Base-by-base conservation (phyloP, 2,113 vertebrate genomes). In the Meleagris gallopavo region DNA sequence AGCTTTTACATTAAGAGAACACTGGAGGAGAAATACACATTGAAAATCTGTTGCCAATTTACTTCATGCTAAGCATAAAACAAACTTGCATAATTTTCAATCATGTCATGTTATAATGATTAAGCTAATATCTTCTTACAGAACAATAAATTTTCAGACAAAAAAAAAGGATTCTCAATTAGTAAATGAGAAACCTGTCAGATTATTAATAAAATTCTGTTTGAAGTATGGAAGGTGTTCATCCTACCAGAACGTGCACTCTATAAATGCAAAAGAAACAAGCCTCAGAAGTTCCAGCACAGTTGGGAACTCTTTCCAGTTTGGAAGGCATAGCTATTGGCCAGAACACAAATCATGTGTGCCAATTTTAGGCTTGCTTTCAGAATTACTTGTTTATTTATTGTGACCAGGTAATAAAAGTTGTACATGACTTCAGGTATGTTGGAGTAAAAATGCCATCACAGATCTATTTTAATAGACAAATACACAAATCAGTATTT, bases 251-350 rank as follows among this genome's bases (percentile, higher is more conserved):
- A 95, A 97, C 95, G 36, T 93, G 85, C 85, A 80, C 88, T 97
- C 89, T 94, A 89, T 84, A 96, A 97, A 96, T 96, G 96, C 94
- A 97, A 95, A 97, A 97, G 97, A 97, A 97, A 97, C 97, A 97
- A 98, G 97, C 94, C 82, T 97, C 95, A 93, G 93, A 89, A 89
- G 93, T 36, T 96, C 55, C 16, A 15, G 58, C 81, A 70, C 52
- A 86, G 32, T 67, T 92, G 41, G 41, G 52, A n/a, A 93, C 27
- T 88, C 45, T 30, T 84, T 54, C 46, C 61, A 87, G 54, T 85
- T 76, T 80, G 40, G 71, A 95, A 82, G 32, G 64, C 74, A 95
- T 77, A 83, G 55, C 58, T 94, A 73, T 36, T 80, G 66, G 76
- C 74, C 69, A 48, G 77, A 94, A 94, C 60, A 80, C 11, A 96